These are phyloP conservation scores for Phataginus tricuspis DNA, from an alignment of 2,797 vertebrate species.

Conservation along the genomic window DNA sequence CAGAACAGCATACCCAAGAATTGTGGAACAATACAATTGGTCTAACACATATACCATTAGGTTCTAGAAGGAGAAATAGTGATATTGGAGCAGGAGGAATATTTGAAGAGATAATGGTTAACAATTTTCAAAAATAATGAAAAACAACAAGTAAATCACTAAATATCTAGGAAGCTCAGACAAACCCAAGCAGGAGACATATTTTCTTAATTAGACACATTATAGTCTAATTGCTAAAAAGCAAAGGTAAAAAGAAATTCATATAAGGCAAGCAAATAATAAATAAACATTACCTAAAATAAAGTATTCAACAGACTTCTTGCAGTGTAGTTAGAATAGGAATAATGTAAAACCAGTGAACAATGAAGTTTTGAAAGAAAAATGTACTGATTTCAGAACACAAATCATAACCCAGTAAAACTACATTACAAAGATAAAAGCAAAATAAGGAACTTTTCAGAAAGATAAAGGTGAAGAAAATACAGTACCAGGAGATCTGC, in stretches of 20 bases:
- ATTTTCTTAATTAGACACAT: background rate
- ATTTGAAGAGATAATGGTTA: background rate
- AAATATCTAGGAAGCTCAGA: background rate
- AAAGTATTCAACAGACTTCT: background rate
- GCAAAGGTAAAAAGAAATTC: background rate
- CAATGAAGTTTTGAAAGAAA: background rate
- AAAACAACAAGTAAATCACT: background rate
- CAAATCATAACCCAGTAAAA: background rate
- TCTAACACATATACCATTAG: background rate
- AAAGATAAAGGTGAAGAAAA: background rate
- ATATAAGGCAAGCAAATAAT: background rate
- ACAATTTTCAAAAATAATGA: background rate
- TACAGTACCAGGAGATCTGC: background rate
- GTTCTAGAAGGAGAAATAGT: background rate
- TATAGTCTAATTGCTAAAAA: background rate
- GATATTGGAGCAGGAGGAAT: background rate
- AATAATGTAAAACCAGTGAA: background rate
- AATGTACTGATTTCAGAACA: background rate
- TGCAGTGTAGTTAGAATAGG: background rate
- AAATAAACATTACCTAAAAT: background rate
- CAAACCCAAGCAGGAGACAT: background rate
- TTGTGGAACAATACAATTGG: background rate
- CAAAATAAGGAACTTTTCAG: background rate
- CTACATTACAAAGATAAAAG: background rate
- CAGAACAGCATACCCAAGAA: background rate